phyloP scores from a whole-genome alignment of 2,888 invertebrate species.

The Leptinotarsa juncta region DNA sequence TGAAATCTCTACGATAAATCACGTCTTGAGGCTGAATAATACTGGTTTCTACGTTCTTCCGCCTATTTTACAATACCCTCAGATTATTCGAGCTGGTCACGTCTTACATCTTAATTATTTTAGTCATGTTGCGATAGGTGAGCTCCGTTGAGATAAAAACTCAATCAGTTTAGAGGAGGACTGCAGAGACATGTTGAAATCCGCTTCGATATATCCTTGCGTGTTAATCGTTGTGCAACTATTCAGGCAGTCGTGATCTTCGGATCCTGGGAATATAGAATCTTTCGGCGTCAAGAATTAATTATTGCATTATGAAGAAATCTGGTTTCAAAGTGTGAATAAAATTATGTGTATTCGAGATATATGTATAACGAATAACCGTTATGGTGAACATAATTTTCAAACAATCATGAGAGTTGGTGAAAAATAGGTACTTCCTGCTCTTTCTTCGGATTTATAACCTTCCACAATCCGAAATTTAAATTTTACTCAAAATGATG shows the following conservation, averaged over 20 bases:
- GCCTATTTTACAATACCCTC: conserved; percentile 30
- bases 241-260: conserved; percentile 18
- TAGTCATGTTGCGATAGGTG: conserved; percentile 16
- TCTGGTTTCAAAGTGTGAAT: conserved; percentile 2
- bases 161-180: conserved; percentile 20
- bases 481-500: no score
- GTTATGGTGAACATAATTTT: background rate
- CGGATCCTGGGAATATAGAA: conserved; percentile 18
- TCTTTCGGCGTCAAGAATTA: conserved; percentile 2
- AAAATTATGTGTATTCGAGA: background rate
- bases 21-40: conserved; percentile 3
- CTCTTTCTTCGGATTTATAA: no score
- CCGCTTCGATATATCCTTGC: conserved; percentile 16
- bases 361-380: background rate
- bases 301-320: background rate
- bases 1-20: no score
- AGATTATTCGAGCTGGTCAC: conserved; percentile 32
- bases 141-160: conserved; percentile 20
- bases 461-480: no score
- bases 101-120: conserved; percentile 34
- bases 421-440: background rate
- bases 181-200: conserved; percentile 20
- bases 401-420: background rate
- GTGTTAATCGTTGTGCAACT: conserved; percentile 18
- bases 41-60: conserved; percentile 23